Evolutionary conservation across 2,797 vertebrate species (phyloP).

Genomic region (Pseudomugil tenellus): DNA sequence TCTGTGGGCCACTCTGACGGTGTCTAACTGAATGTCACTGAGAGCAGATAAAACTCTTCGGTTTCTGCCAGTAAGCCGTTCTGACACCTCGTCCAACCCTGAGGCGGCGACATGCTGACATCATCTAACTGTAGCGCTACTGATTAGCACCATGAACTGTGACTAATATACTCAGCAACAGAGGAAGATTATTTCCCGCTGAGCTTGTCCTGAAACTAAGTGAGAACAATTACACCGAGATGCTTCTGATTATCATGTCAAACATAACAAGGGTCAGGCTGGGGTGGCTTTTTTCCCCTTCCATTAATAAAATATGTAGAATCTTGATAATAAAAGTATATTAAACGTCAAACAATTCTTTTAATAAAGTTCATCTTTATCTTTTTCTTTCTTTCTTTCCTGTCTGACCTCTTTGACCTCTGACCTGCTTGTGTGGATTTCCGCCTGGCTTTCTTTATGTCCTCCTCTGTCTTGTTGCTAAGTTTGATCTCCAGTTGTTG

Average conservation of each 20-base stretch:
- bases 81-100: conserved; percentile 30
- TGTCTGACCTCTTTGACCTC: conserved; percentile 34
- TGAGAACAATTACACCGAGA: conserved; percentile 7
- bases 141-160: conserved; percentile 53
- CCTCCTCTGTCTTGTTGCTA: conserved; percentile 97
- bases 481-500: conserved; percentile 97
- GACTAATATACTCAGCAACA: conserved; percentile 42
- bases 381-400: no score
- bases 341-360: neutral
- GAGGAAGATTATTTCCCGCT: conserved; percentile 10
- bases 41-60: conserved; percentile 7
- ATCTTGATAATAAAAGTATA: neutral
- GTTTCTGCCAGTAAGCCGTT: conserved; percentile 32
- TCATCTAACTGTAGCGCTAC: conserved; percentile 28
- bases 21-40: conserved; percentile 26
- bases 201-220: conserved; percentile 1
- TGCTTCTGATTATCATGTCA: conserved; percentile 14
- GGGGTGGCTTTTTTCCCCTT: neutral
- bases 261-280: neutral
- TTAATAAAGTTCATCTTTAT: no score
- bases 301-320: neutral
- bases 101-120: conserved; percentile 19
- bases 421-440: conserved; percentile 98
- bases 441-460: conserved; percentile 95
- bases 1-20: no score